Evolutionary conservation across 2,113 vertebrate species (phyloP), one percentile per base, ranked within the genome.

Genomic region (Zonotrichia leucophrys): DNA sequence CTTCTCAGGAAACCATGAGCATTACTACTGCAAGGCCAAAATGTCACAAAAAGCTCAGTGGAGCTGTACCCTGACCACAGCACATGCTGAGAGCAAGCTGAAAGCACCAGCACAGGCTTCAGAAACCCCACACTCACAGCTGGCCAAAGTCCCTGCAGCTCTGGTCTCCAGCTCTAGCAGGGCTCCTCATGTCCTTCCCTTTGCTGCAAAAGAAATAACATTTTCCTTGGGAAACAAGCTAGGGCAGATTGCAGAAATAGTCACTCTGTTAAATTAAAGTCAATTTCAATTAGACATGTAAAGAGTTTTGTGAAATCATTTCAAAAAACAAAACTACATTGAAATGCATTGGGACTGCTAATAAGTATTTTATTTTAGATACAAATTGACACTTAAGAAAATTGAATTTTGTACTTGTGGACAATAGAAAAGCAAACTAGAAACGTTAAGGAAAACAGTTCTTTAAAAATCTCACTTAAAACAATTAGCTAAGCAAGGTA

Each of bases 371-470:
- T 77, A 90, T 83, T 93, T 86, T 81, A 92, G 83, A 89, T 59
- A 93, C 89, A 93, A 95, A 90, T 28, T 92, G 83, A 89, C 83
- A 16, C 63, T 74, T 58, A 74, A 33, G 79, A 70, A 90, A 95
- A 97, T 89, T 74, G 59, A 89, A 89, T 89, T 94, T 95, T 67
- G 42, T 41, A 67, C 76, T 92, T 83, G 33, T 19, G 62, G 56
- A 87, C 76, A 92, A 52, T 11, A 14, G 64, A 83, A 94, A 89
- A 87, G 42, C 50, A 87, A 83, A 67, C 68, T 42, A 59, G 79
- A 74, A 86, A 74, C 2, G 19, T 49, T 46, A 75, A 86, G 55
- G 60, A 81, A 90, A 90, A 89, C 3, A 74, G 68, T 59, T 92
- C 44, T 94, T 83, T 63, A 55, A 89, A 89, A 89, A 67, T 14